Conservation (phyloP, 1,140 invertebrate genomes). For the Megathymus violae region DNA sequence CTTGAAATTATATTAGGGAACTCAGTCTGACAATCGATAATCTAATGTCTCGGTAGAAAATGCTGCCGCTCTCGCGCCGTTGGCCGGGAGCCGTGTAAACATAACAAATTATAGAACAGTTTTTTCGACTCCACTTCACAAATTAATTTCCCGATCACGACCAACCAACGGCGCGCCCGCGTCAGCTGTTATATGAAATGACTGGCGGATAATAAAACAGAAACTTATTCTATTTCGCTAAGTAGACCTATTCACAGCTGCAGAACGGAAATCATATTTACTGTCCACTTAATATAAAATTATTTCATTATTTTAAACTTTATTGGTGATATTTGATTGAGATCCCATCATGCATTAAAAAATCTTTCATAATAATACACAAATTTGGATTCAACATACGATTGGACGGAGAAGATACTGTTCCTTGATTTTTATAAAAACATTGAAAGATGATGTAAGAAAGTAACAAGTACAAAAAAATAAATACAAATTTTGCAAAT, state of each 20-base stretch:
- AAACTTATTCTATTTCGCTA: conserved; percentile 54
- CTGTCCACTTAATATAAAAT: conserved; percentile 60
- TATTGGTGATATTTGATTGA: conserved; percentile 59
- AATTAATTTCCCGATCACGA: too few relatives aligned
- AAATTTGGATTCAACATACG: conserved; percentile 47
- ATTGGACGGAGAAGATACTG: conserved; percentile 45
- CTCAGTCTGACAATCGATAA: conserved; percentile 58
- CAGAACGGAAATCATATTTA: conserved; percentile 69
- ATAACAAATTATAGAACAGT: conserved; percentile 18
- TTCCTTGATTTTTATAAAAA: conserved; percentile 1
- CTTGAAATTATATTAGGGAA: conserved; percentile 55
- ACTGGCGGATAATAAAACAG: conserved; percentile 26
- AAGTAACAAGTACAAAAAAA: background rate
- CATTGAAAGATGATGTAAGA: background rate
- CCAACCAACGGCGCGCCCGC: conserved; percentile 5
- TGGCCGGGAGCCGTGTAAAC: background rate
- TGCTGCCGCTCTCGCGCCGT: conserved; percentile 6
- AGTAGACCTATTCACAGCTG: conserved; percentile 74
- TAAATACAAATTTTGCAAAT: background rate
- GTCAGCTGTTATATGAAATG: conserved; percentile 25
- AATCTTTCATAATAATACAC: conserved; percentile 36
- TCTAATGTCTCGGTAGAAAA: conserved; percentile 31
- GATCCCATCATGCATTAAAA: conserved; percentile 65
- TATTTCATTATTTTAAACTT: conserved; percentile 54
- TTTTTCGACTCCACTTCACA: too few relatives aligned